These are phyloP conservation scores for Paracanthobrama guichenoti DNA, from an alignment of 2,113 vertebrate genomes.

Conservation along the genomic window DNA sequence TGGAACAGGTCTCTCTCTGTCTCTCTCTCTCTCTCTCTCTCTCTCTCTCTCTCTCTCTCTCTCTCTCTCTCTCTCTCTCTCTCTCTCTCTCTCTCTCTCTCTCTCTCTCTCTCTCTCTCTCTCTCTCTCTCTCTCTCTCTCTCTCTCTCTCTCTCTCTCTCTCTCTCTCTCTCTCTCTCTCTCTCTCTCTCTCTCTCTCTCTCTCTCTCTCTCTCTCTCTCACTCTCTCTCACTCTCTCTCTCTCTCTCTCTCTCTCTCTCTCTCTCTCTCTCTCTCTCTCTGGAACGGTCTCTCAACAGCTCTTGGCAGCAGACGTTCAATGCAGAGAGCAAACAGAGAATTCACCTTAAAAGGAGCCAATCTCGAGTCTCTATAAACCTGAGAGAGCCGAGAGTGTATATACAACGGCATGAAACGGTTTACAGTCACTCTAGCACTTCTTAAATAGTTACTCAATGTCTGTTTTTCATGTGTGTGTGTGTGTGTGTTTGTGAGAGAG, in stretches of 20 bases:
- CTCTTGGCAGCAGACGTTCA: constrained; percentile 46
- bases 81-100: too few species aligned
- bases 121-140: too few species aligned
- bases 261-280: constrained; percentile 41
- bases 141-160: too few species aligned
- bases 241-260: too few species aligned
- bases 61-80: constrained; percentile 12
- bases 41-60: too few species aligned
- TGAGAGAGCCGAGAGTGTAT: constrained; percentile 20
- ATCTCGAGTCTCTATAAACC: constrained; percentile 46
- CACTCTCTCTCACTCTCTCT: too few species aligned
- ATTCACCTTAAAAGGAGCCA: constrained; percentile 63
- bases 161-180: too few species aligned
- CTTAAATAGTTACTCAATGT: constrained; percentile 14
- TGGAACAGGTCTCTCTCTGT: constrained; percentile 13
- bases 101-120: too few species aligned
- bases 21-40: too few species aligned
- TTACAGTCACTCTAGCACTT: constrained; percentile 21
- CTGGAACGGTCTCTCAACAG: constrained; percentile 38
- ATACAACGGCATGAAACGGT: constrained; percentile 36
- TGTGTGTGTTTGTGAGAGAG: background rate
- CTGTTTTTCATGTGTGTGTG: constrained; percentile 21
- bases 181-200: too few species aligned
- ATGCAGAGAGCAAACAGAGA: constrained; percentile 49
- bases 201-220: too few species aligned